Percentiles rank a stretch among this genome's conserved stretches.
phyloP scores from a whole-genome alignment of 2,888 invertebrate genomes.

The Athalia cordata region DNA sequence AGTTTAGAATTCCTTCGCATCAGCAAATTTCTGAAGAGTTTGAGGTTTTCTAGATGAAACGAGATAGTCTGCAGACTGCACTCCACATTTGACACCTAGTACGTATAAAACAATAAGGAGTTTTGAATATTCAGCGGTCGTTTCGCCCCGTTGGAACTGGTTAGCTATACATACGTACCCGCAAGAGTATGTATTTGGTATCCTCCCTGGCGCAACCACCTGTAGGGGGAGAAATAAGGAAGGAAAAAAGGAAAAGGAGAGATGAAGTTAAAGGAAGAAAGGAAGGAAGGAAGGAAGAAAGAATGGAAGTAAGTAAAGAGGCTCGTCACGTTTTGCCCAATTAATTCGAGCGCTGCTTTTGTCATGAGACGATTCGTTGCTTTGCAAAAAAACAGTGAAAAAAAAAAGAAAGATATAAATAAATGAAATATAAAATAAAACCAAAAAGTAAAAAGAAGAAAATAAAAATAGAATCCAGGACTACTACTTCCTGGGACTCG shows the following conservation, averaged over 20 bases:
- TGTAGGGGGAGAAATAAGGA: constrained; percentile 11
- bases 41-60: too few relatives aligned
- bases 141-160: constrained; percentile 19
- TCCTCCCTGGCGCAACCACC: constrained; percentile 27
- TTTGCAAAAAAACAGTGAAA: background rate
- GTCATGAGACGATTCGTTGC: constrained; percentile 17
- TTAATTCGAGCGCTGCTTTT: constrained; percentile 39
- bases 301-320: constrained; percentile 20
- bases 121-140: constrained; percentile 27
- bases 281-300: too few relatives aligned
- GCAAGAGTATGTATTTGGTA: background rate
- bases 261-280: too few relatives aligned
- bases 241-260: too few relatives aligned
- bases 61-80: too few relatives aligned
- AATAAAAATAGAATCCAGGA: background rate
- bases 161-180: background rate
- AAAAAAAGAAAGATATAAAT: background rate
- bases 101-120: too few relatives aligned
- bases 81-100: too few relatives aligned
- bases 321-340: constrained; percentile 42
- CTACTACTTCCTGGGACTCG: background rate
- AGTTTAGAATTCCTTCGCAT: too few relatives aligned
- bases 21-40: too few relatives aligned
- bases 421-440: background rate
- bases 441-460: background rate